Percentiles rank a stretch among this genome's conserved stretches.
phyloP scores from a whole-genome alignment of 2,888 invertebrate genomes.

The Biston stratarius region DNA sequence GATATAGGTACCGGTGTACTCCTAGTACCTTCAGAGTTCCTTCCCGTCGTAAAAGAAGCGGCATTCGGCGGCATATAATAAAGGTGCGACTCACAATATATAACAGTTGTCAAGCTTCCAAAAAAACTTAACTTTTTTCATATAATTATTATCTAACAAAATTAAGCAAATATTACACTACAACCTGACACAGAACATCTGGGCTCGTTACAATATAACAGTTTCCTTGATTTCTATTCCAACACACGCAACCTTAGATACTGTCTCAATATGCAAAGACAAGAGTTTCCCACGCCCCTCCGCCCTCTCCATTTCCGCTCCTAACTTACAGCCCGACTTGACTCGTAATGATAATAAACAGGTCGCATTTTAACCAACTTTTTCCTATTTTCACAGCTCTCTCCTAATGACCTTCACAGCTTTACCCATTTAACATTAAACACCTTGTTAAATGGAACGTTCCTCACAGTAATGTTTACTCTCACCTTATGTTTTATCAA shows the following conservation, averaged over 20 bases:
- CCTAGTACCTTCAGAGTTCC: conserved; percentile 51
- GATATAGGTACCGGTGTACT: neutral
- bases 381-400: conserved; percentile 66
- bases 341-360: conserved; percentile 80
- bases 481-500: conserved; percentile 19
- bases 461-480: conserved; percentile 20
- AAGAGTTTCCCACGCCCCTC: conserved; percentile 57
- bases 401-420: conserved; percentile 72
- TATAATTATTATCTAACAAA: too few relatives aligned
- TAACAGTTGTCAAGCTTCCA: neutral
- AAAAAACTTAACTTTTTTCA: neutral
- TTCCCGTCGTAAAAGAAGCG: conserved; percentile 27
- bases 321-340: conserved; percentile 76
- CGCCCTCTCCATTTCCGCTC: conserved; percentile 76
- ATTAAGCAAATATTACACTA: too few relatives aligned
- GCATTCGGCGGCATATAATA: conserved; percentile 15
- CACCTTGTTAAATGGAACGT: conserved; percentile 33
- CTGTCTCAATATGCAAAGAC: conserved; percentile 46
- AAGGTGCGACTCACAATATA: conserved; percentile 14
- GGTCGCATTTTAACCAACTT: conserved; percentile 71
- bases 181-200: too few relatives aligned
- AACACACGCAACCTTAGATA: conserved; percentile 1
- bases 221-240: neutral
- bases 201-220: neutral
- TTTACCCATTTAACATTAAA: conserved; percentile 47